Evolutionary conservation across 2,113 vertebrate genomes (phyloP), one percentile per base, ranked within the genome.

Genomic region (Bujurquina vittata): DNA sequence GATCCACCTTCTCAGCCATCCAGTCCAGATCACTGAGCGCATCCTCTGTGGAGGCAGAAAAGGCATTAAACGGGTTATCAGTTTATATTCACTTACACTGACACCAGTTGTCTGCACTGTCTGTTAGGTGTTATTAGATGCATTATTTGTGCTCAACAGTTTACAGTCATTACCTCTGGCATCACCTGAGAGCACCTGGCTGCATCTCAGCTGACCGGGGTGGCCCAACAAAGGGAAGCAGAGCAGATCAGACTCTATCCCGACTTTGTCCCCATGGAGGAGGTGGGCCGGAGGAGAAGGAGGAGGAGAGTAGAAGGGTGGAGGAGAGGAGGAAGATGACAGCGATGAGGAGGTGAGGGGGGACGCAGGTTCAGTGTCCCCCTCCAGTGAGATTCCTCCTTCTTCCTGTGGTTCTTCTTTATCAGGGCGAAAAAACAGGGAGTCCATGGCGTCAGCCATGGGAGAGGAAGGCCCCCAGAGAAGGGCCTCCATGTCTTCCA

Each of bases 1-100:
- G 95, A 94, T 98, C 97, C 93, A 97, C 95, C 93, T 96, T 97
- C 95, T 99, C 96, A 78, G 96, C 95, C 97, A 98, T 99, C 98
- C 98, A 99, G 91, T 98, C 97, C 94, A 98, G 96, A 93, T 96
- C 96, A 84, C 92, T 94, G 87, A 98, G 97, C 67, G 93, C 92
- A 87, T 97, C 96, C 93, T 96, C 97, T 98, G 91, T 18, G n/a
- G 5, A 37, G 5, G 35, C 5, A 49, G 26, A 31, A 12, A 18
- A 37, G 26, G 10, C 52, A 31, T 23, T 49, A 11, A 49, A 69
- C 26, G 0, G 18, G 40, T 0, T 29, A 67, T 29, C 23, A 46
- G 17, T 26, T 67, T 69, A 20, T 52, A 72, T 5, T 72, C 26
- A 0, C 6, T 72, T 52, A 54, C 67, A n/a, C 65, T 8, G 22